A percentile compares a stretch with the other conserved stretches of the same genome.
Evolutionary conservation across 2,888 invertebrate species (phyloP).

Genomic region (Agelastica alni): DNA sequence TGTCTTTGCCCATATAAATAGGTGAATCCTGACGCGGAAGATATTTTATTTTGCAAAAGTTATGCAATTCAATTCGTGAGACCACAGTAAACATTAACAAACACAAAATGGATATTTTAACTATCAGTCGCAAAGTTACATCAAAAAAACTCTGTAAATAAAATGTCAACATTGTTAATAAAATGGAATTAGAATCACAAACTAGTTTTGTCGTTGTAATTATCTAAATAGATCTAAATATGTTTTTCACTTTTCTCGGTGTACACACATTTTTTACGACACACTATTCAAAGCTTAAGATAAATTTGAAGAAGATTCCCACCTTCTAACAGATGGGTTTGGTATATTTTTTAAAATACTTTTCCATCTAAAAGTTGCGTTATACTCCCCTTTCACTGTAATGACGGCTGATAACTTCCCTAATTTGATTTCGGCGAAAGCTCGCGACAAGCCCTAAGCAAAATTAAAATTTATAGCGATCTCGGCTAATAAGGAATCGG

Average conservation of each 20-base stretch:
- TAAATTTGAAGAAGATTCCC: not conserved
- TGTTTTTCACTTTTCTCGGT: no score
- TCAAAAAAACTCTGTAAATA: no score
- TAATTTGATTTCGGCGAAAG: conserved; percentile 23
- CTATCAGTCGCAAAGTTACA: no score
- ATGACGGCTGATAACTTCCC: conserved; percentile 24
- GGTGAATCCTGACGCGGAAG: conserved; percentile 40
- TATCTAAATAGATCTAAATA: no score
- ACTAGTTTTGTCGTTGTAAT: no score
- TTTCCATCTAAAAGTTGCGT: conserved; percentile 15
- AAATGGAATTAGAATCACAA: no score
- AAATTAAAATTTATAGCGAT: conserved; percentile 43
- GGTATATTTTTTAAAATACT: conserved; percentile 12
- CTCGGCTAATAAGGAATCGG: conserved; percentile 41
- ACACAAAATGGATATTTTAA: no score
- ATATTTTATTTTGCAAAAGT: conserved; percentile 40
- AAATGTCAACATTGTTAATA: no score
- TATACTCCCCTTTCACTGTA: conserved; percentile 10
- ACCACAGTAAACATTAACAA: conserved; percentile 40
- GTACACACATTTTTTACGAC: not conserved
- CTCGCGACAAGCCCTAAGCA: conserved; percentile 34
- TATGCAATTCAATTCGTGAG: conserved; percentile 44
- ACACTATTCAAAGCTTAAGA: not conserved
- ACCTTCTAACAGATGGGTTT: conserved; percentile 9
- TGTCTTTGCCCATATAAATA: conserved; percentile 40